Conservation (phyloP, 2,888 invertebrate species). For the Clanis bilineata region DNA sequence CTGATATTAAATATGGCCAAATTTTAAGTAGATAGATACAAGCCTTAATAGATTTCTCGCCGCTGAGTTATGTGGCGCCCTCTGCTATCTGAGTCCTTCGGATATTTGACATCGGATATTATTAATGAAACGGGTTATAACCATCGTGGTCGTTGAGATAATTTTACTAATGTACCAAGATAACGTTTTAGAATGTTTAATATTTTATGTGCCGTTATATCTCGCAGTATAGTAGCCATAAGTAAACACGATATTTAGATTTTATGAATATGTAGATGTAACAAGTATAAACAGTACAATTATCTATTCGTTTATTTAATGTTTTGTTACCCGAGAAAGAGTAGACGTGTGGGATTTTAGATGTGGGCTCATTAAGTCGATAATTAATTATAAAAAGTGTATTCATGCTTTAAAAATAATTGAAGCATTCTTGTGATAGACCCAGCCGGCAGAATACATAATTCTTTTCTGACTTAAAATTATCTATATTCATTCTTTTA, state of each 20-base stretch:
- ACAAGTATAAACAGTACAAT: not conserved
- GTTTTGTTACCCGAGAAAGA: not conserved
- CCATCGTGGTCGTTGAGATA: conserved; percentile 32
- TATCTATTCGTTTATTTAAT: not conserved
- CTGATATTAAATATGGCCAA: no score
- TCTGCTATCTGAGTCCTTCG: conserved; percentile 3
- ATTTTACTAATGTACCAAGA: conserved; percentile 18
- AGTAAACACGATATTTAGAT: not conserved
- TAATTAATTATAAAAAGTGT: not conserved
- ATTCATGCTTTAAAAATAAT: not conserved
- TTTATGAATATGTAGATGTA: not conserved
- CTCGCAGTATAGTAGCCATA: not conserved
- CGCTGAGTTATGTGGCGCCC: conserved; percentile 12
- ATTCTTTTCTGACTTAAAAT: no score
- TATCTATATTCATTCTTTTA: no score
- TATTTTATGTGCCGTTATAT: not conserved
- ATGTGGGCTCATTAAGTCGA: not conserved
- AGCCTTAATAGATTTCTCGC: not conserved
- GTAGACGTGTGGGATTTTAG: not conserved
- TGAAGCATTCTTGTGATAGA: not conserved
- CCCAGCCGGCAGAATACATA: not conserved
- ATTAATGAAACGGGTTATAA: conserved; percentile 30
- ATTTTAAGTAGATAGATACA: not conserved
- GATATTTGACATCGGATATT: conserved; percentile 24
- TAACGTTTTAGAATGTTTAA: not conserved